phyloP scores from a whole-genome alignment of 2,113 vertebrate genomes.

The Euleptes europaea region DNA sequence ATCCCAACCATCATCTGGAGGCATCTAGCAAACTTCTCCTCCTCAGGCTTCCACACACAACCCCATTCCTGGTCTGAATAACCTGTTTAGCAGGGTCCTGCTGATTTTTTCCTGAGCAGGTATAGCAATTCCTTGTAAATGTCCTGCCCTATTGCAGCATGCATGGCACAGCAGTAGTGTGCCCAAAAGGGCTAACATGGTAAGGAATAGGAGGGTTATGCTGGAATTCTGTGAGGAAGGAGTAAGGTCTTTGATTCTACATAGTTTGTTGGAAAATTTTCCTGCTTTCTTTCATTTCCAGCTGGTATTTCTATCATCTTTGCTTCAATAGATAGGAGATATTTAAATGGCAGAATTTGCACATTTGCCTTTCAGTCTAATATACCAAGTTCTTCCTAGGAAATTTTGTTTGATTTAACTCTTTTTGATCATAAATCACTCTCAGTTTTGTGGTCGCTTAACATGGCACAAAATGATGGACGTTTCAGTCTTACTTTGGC shows the following conservation, averaged over 20 bases:
- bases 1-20: neutral
- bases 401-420: slow-evolving; percentile 10
- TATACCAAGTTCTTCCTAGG: neutral
- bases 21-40: neutral
- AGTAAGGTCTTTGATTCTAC: neutral
- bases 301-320: neutral
- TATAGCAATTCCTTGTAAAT: neutral
- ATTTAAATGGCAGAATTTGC: neutral
- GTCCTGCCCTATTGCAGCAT: neutral
- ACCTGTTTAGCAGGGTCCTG: too few relatives aligned
- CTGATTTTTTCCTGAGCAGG: neutral
- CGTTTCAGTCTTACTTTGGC: neutral
- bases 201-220: too few relatives aligned
- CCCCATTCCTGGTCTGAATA: neutral
- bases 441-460: neutral
- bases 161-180: neutral
- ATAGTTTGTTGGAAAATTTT: neutral
- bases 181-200: neutral
- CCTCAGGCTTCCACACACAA: neutral
- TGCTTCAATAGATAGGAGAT: neutral
- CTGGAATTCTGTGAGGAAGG: neutral
- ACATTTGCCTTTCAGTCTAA: neutral
- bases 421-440: neutral
- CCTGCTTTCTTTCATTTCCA: neutral
- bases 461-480: neutral